Evolutionary conservation across 2,113 vertebrate species (phyloP), one percentile per base, ranked within the genome.

Genomic region (Anolis carolinensis): DNA sequence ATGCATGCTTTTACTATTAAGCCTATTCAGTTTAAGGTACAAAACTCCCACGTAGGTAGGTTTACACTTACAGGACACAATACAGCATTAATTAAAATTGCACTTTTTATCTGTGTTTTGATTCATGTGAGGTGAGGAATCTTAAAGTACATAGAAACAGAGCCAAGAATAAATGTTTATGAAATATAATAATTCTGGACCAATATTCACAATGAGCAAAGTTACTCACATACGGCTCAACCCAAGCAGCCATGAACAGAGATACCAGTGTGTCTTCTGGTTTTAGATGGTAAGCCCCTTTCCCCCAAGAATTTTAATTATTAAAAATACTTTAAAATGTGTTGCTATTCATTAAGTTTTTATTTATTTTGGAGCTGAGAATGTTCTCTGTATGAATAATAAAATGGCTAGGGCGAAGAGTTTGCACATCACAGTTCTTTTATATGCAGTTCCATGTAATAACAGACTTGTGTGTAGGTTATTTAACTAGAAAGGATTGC

Each of bases 161-260:
- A 78, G 63, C 32, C 48, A 78, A 75, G 65, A 78, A 79, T 21
- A 39, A 71, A 85, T 79, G 39, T 52, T 34, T 84, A 68, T 79
- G 34, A 77, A 85, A 78, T 78, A 50, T 78, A 23, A 32, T 78
- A 23, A 67, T 67, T 27, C 63, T 39, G 78, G 32, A 39, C 8
- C 7, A n/a, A 34, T 55, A 4, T 79, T 59, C 34, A 70, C 25
- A 36, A 11, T 62, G 77, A 59, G 23, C 55, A 79, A 79, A 62
- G 77, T 2, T 34, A 62, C n/a, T 62, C 59, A 79, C 52, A 79
- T 62, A 34, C 13, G 20, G 20, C 32, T 55, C n/a, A 34, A n/a
- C n/a, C 34, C 23, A 32, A 62, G 32, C 59, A 62, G 55, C 21
- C 50, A 79, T 7, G 52, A 62, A 30, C 32, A 79, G 55, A 62